phyloP scores from a whole-genome alignment of 2,888 invertebrate genomes.

The Heliothis peltigera region DNA sequence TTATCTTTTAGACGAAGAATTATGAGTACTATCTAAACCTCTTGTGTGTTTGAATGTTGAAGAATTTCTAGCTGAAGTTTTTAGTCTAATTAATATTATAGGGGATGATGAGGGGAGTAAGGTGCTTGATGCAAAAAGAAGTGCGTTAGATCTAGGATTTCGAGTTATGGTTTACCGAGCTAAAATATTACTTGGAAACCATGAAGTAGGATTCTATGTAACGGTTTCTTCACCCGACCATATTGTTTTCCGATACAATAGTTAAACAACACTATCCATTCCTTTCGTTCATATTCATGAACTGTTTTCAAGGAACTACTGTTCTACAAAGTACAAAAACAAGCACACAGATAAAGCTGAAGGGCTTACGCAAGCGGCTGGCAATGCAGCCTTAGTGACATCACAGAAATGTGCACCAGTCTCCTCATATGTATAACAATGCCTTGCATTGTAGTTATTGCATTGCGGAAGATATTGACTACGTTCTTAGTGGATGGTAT shows the following conservation, averaged over 20 bases:
- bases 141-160: background rate
- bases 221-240: background rate
- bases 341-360: constrained; percentile 11
- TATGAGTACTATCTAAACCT: constrained; percentile 22
- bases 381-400: constrained; percentile 58
- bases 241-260: background rate
- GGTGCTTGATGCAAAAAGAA: background rate
- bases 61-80: constrained; percentile 5
- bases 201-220: background rate
- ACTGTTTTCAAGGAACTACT: constrained; percentile 4
- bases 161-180: background rate
- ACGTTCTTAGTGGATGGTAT: background rate
- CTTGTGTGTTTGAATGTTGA: constrained; percentile 17
- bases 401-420: constrained; percentile 25
- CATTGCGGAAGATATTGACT: constrained; percentile 20
- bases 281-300: constrained; percentile 20
- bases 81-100: constrained; percentile 26
- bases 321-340: constrained; percentile 2
- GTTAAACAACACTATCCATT: background rate
- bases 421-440: constrained; percentile 2
- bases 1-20: constrained; percentile 23
- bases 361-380: constrained; percentile 58
- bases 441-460: constrained; percentile 18
- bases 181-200: too few species aligned
- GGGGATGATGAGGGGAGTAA: background rate